Percentiles rank a stretch among this genome's conserved stretches.
These are phyloP conservation scores for Gallirallus australis DNA, from an alignment of 2,797 vertebrate genomes.

Conservation along the genomic window DNA sequence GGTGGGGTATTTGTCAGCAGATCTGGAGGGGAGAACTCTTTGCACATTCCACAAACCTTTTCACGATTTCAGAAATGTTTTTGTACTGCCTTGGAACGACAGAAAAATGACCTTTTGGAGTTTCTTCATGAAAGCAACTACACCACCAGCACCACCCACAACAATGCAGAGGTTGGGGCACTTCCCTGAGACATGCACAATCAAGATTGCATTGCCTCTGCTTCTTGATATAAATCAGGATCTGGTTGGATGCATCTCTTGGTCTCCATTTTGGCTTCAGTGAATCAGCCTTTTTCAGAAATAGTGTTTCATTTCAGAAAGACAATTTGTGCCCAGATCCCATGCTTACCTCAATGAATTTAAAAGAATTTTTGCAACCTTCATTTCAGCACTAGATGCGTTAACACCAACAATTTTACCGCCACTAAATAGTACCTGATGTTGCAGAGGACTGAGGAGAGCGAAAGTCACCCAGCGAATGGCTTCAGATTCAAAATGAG, in stretches of 20 bases:
- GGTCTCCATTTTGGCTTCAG: neutral
- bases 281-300: neutral
- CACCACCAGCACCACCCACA: neutral
- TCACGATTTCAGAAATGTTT: neutral
- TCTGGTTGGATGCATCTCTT: neutral
- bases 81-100: neutral
- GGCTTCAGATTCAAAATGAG: neutral
- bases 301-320: neutral
- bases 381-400: neutral
- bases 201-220: neutral
- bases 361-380: neutral
- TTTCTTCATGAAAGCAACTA: neutral
- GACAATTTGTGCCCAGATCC: neutral
- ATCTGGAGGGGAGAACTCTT: neutral
- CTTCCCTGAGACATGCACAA: neutral
- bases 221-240: neutral
- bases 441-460: neutral
- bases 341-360: neutral
- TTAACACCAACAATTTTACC: neutral
- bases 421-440: fast-evolving
- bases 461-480: neutral
- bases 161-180: neutral
- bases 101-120: neutral
- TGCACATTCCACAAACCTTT: neutral
- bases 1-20: neutral